Evolutionary conservation across 2,888 invertebrate genomes (phyloP).

Genomic region (Alcis repandata): DNA sequence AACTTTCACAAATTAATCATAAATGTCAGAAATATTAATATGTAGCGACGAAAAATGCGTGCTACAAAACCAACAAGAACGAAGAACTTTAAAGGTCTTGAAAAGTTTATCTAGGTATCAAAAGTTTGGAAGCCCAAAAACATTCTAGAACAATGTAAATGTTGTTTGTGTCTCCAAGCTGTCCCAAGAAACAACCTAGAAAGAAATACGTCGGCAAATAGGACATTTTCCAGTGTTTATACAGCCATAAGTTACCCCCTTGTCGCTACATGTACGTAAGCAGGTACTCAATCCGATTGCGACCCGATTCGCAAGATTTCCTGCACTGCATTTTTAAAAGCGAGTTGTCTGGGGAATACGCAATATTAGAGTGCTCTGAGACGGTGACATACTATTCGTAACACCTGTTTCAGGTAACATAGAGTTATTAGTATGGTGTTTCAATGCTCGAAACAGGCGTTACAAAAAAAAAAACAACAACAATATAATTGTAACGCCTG

Average conservation of each 20-base stretch:
- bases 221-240: neutral
- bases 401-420: neutral
- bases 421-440: neutral
- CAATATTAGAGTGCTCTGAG: neutral
- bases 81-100: no score
- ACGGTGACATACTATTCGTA: neutral
- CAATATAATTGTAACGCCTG: no score
- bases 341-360: constrained; percentile 8
- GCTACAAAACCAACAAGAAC: no score
- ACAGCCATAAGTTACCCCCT: constrained; percentile 2
- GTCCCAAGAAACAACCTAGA: neutral
- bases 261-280: neutral
- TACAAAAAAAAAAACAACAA: no score
- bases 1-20: no score
- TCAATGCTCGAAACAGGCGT: no score
- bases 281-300: constrained; percentile 18
- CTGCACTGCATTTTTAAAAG: constrained; percentile 15
- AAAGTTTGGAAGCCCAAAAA: no score
- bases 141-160: no score
- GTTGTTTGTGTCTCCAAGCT: neutral
- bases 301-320: constrained; percentile 12
- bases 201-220: neutral
- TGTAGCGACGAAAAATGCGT: no score
- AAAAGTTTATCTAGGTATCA: no score
- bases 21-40: no score